Percentiles rank a stretch among this genome's conserved stretches.
Conservation (phyloP, 2,113 vertebrate genomes). For the Sorex fumeus region DNA sequence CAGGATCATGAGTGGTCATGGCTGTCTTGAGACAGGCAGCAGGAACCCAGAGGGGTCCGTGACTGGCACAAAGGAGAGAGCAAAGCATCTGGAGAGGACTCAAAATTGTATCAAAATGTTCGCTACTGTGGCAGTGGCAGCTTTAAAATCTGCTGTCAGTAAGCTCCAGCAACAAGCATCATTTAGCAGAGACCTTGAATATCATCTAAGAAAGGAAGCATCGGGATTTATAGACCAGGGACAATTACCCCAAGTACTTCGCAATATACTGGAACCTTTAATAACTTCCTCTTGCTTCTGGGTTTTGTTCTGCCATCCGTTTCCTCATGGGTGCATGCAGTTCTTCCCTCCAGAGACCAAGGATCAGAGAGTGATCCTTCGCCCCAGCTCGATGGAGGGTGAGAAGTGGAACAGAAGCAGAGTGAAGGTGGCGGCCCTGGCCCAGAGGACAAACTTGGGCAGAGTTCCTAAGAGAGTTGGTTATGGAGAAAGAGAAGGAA, state of each 20-base stretch:
- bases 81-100: not conserved
- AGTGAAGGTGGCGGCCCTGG: not conserved
- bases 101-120: not conserved
- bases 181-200: constrained; percentile 41
- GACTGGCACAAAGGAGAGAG: not conserved
- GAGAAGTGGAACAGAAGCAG: not conserved
- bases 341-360: not conserved
- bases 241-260: not conserved
- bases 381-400: not conserved
- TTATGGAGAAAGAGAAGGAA: not conserved
- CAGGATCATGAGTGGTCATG: not conserved
- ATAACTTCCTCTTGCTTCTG: not conserved
- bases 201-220: not conserved
- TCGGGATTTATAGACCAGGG: not conserved
- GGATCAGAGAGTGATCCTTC: not conserved
- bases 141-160: not conserved
- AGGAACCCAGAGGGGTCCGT: not conserved
- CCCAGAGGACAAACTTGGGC: not conserved
- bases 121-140: not conserved
- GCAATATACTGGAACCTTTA: not conserved
- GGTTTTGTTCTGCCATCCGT: not conserved
- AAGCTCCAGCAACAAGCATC: not conserved
- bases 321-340: not conserved
- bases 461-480: constrained; percentile 14
- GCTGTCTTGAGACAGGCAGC: not conserved